Conservation (phyloP, 2,888 invertebrate genomes). For the Palloptera scutellata region DNA sequence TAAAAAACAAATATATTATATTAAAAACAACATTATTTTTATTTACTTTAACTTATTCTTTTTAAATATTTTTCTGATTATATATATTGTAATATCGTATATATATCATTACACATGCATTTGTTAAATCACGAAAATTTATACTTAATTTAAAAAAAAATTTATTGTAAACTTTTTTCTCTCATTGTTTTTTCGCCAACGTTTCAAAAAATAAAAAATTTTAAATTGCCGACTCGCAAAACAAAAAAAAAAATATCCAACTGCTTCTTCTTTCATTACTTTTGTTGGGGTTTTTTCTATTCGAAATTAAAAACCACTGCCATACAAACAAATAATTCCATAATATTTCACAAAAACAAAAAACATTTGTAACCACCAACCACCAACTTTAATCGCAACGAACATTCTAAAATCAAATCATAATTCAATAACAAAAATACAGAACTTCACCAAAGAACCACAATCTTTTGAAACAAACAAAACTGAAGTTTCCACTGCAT, state of each 20-base stretch:
- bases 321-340: conserved; percentile 9
- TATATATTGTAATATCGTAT: conserved; percentile 32
- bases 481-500: conserved; percentile 54
- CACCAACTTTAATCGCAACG: too few relatives aligned
- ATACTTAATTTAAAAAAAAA: conserved; percentile 46
- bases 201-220: conserved; percentile 40
- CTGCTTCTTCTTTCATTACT: conserved; percentile 46
- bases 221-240: conserved; percentile 36
- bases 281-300: conserved; percentile 39
- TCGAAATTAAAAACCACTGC: conserved; percentile 24
- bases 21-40: conserved; percentile 20
- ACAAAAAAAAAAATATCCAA: conserved; percentile 36
- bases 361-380: conserved; percentile 16
- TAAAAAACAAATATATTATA: conserved; percentile 23
- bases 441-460: conserved; percentile 55
- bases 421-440: conserved; percentile 22
- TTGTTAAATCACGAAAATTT: conserved; percentile 38
- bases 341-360: conserved; percentile 11
- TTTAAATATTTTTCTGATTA: conserved; percentile 23
- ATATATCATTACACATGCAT: conserved; percentile 36
- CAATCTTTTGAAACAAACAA: conserved; percentile 57
- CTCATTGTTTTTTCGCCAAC: conserved; percentile 56
- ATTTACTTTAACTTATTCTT: conserved; percentile 25
- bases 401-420: conserved; percentile 22
- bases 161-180: conserved; percentile 56